Evolutionary conservation across 2,888 invertebrate genomes (phyloP).

Genomic region (Abrostola tripartita): DNA sequence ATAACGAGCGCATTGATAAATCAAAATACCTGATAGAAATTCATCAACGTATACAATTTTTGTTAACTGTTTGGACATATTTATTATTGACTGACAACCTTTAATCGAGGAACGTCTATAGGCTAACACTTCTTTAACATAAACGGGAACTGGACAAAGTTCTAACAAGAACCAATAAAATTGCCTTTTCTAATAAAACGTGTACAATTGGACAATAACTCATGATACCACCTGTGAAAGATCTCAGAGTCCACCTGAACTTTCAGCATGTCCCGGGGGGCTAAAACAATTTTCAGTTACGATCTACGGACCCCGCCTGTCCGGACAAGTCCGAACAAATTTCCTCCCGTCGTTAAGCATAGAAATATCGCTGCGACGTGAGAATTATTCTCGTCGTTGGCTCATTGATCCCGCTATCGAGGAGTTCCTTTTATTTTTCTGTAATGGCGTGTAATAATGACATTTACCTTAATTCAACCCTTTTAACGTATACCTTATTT

Average conservation of each 20-base stretch:
- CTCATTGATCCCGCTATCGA: conserved; percentile 51
- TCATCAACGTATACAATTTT: too few relatives aligned
- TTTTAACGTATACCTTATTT: conserved; percentile 39
- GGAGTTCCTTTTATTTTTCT: conserved; percentile 50
- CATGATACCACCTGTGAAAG: conserved; percentile 78
- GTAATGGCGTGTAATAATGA: conserved; percentile 52
- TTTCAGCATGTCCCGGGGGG: conserved; percentile 67
- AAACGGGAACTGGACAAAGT: conserved; percentile 37
- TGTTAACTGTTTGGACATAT: too few relatives aligned
- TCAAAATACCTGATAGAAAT: background rate
- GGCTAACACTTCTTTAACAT: conserved; percentile 20
- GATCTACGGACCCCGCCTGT: conserved; percentile 64
- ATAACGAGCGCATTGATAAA: background rate
- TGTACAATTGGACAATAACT: conserved; percentile 76
- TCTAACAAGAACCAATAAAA: conserved; percentile 50
- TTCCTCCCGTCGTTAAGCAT: conserved; percentile 74
- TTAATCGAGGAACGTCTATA: background rate
- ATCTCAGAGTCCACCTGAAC: conserved; percentile 70
- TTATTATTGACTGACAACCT: too few relatives aligned
- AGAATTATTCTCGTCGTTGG: conserved; percentile 54
- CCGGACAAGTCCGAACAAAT: conserved; percentile 71
- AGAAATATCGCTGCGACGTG: conserved; percentile 80
- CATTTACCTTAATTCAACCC: conserved; percentile 45
- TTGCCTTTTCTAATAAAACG: conserved; percentile 72
- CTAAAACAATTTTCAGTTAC: conserved; percentile 82